phyloP scores from a whole-genome alignment of 2,888 invertebrate genomes.

The Agrotis exclamationis region DNA sequence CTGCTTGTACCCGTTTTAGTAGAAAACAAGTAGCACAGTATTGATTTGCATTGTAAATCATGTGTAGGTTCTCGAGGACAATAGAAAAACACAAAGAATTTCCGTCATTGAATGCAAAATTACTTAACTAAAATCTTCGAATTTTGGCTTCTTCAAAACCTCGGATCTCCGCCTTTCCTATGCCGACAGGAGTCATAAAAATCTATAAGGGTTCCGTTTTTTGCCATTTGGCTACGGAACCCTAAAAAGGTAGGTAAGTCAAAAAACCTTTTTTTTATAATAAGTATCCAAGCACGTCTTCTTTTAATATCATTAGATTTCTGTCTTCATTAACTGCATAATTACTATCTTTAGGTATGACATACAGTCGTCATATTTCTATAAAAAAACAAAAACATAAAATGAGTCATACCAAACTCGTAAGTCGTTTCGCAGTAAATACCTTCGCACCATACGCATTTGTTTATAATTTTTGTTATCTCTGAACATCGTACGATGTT shows the following conservation, averaged over 20 bases:
- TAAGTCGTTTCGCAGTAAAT: neutral
- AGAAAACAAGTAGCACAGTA: neutral
- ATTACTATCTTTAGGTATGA: neutral
- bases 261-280: too few species aligned
- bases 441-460: constrained; percentile 15
- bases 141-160: neutral
- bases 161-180: too few species aligned
- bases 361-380: neutral
- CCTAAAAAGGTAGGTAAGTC: too few species aligned
- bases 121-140: too few species aligned
- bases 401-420: constrained; percentile 2
- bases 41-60: constrained; percentile 1
- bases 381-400: constrained; percentile 17
- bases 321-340: too few species aligned
- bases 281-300: too few species aligned
- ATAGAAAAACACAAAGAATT: neutral
- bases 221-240: too few species aligned
- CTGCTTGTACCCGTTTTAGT: neutral
- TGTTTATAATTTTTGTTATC: too few species aligned
- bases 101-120: too few species aligned
- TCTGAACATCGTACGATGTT: constrained; percentile 22
- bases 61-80: neutral
- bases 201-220: too few species aligned
- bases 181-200: too few species aligned
- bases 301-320: too few species aligned